Conservation (phyloP, 2,113 vertebrate species). For the Orthonyx spaldingii region DNA sequence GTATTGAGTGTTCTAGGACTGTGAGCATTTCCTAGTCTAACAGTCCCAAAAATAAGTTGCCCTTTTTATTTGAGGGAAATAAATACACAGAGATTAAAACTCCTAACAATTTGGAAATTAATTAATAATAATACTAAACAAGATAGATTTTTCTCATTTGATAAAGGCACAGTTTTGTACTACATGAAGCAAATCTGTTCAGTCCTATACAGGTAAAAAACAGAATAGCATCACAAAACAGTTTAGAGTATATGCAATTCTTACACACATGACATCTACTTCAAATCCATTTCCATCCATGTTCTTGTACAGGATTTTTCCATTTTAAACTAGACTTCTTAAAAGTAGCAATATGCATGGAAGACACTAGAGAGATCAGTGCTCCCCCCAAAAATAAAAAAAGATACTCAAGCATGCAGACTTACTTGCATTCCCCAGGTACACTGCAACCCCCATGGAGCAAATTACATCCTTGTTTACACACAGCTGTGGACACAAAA, state of each 20-base stretch:
- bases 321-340: background rate
- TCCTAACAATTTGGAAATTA: background rate
- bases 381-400: background rate
- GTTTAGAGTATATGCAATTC: background rate
- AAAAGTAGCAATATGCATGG: background rate
- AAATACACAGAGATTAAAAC: background rate
- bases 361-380: background rate
- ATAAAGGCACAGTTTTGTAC: background rate
- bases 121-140: background rate
- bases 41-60: background rate
- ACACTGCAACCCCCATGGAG: conserved; percentile 79
- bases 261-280: background rate
- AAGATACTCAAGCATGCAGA: background rate
- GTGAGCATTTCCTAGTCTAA: background rate
- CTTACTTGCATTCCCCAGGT: conserved; percentile 94
- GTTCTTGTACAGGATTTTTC: background rate
- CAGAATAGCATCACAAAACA: background rate
- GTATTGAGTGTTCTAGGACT: background rate
- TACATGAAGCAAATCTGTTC: background rate
- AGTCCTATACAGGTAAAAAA: background rate
- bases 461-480: conserved; percentile 89
- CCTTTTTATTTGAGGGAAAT: background rate
- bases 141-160: background rate
- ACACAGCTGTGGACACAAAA: conserved; percentile 80
- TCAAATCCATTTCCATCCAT: background rate